Evolutionary conservation across 2,797 vertebrate genomes (phyloP).

Genomic region (Acrossocheilus wenchowensis): DNA sequence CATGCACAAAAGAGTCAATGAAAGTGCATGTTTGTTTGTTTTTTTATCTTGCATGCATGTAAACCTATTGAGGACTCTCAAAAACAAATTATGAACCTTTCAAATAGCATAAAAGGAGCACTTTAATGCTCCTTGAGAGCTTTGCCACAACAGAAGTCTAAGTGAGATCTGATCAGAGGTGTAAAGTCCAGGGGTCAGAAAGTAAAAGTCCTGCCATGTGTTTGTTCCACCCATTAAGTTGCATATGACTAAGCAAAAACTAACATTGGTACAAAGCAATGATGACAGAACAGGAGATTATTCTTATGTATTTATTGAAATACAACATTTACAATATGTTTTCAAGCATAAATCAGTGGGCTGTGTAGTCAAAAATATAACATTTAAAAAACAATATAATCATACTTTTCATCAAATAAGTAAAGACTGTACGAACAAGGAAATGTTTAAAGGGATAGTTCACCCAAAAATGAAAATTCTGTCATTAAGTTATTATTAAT

Average conservation of each 20-base stretch:
- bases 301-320: background rate
- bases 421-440: background rate
- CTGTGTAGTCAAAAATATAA: background rate
- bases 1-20: no score
- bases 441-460: no score
- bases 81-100: no score
- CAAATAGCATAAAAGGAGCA: no score
- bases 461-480: no score
- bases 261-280: background rate
- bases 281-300: background rate
- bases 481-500: no score
- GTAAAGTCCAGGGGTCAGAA: no score
- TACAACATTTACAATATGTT: background rate
- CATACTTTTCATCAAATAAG: background rate
- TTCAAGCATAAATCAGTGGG: background rate
- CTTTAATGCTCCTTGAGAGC: background rate
- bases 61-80: no score
- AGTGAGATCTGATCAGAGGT: background rate
- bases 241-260: background rate
- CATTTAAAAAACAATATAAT: background rate
- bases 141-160: background rate
- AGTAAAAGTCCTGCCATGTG: no score
- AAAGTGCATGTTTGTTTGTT: no score
- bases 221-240: no score
- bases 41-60: no score